A percentile compares a stretch with the other conserved stretches of the same genome.
phyloP scores from a whole-genome alignment of 2,888 invertebrate genomes.

The Chironomus tentans region DNA sequence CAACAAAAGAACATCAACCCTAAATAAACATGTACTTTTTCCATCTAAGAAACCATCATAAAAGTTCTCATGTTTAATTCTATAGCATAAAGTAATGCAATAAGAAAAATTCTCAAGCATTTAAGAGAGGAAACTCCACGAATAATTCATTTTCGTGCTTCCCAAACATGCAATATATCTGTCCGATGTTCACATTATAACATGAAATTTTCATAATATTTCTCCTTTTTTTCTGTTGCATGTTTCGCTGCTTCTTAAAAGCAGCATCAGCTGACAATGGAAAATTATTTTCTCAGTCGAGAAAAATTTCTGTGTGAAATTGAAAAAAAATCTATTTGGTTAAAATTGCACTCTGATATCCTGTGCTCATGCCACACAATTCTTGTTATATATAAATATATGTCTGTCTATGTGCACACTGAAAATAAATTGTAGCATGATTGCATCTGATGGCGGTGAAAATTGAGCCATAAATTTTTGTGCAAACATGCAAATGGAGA shows the following conservation, averaged over 20 bases:
- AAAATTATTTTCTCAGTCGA: not conserved
- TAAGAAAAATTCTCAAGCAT: too few species aligned
- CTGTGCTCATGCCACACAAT: not conserved
- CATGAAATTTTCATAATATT: not conserved
- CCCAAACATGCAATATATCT: not conserved
- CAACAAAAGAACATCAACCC: too few species aligned
- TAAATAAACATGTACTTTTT: too few species aligned
- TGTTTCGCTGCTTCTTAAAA: not conserved
- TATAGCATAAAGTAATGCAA: too few species aligned
- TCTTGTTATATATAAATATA: not conserved
- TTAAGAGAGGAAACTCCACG: too few species aligned
- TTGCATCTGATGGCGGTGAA: constrained; percentile 9
- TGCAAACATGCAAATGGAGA: not conserved
- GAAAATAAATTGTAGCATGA: constrained; percentile 6
- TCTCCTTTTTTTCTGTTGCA: not conserved
- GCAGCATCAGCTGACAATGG: not conserved
- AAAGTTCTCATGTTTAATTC: too few species aligned
- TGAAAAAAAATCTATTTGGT: not conserved
- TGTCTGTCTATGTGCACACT: not conserved
- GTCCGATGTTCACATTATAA: not conserved
- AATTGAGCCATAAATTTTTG: constrained; percentile 11
- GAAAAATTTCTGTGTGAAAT: not conserved
- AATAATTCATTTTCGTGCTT: too few species aligned
- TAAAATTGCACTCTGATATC: not conserved
- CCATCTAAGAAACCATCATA: too few species aligned